These are phyloP conservation scores for Stigmatopora nigra DNA, from an alignment of 2,113 vertebrate species.

Conservation along the genomic window DNA sequence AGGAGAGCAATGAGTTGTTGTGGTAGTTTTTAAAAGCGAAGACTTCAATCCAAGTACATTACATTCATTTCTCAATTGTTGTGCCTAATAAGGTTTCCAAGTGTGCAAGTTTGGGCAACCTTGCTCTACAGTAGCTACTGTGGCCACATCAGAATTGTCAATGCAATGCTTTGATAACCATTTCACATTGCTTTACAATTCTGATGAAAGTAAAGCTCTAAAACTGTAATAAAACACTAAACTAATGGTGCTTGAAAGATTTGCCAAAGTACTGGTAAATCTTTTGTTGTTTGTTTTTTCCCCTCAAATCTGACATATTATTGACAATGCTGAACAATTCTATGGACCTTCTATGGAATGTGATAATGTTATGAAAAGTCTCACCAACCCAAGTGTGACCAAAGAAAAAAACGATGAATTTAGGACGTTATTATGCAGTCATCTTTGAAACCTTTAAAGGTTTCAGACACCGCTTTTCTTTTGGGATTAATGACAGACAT, in stretches of 20 bases:
- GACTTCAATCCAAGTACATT: too few species aligned
- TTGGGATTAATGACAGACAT: slow-evolving; percentile 32
- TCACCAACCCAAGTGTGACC: slow-evolving; percentile 7
- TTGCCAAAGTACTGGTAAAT: neutral
- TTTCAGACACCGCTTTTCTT: slow-evolving; percentile 26
- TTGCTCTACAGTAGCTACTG: too few species aligned
- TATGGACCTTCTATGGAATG: slow-evolving; percentile 7
- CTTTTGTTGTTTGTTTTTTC: neutral
- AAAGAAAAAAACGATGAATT: slow-evolving; percentile 9
- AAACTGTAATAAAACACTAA: neutral
- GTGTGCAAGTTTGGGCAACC: too few species aligned
- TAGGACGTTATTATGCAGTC: neutral
- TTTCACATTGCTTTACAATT: neutral
- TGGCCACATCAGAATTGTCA: too few species aligned
- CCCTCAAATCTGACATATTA: neutral
- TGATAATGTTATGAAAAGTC: slow-evolving; percentile 1
- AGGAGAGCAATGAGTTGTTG: too few species aligned
- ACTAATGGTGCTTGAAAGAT: neutral
- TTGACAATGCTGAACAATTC: neutral
- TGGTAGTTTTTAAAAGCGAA: too few species aligned
- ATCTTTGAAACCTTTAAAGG: slow-evolving; percentile 1
- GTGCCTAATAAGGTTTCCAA: too few species aligned
- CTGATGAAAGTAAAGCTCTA: neutral
- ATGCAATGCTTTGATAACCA: too few species aligned
- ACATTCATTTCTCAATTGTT: too few species aligned